Evolutionary conservation across 2,888 invertebrate species (phyloP).

Genomic region (Drepana falcataria): DNA sequence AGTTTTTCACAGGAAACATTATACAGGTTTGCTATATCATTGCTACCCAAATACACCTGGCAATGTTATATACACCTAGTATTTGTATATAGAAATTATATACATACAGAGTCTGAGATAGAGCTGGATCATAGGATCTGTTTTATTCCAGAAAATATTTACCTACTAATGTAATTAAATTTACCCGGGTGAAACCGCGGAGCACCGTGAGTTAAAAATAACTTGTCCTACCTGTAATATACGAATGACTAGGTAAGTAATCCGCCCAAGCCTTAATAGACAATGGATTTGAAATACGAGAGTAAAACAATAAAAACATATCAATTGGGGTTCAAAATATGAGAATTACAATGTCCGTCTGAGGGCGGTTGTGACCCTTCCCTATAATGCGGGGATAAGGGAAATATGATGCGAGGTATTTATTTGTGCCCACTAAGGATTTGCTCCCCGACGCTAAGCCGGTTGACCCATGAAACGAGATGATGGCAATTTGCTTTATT

Average conservation of each 20-base stretch:
- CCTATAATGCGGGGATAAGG: constrained; percentile 65
- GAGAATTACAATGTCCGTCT: constrained; percentile 36
- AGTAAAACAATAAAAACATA: constrained; percentile 49
- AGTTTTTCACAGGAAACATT: constrained; percentile 2
- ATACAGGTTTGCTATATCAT: not conserved
- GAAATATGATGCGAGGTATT: constrained; percentile 73
- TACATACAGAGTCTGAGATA: too few species aligned
- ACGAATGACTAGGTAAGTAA: not conserved
- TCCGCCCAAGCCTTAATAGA: not conserved
- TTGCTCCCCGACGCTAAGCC: constrained; percentile 67
- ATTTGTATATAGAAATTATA: too few species aligned
- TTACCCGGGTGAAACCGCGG: too few species aligned
- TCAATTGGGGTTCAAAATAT: constrained; percentile 40
- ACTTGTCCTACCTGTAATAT: too few species aligned
- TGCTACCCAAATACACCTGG: not conserved
- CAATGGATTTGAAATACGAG: constrained; percentile 2
- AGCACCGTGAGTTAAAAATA: too few species aligned
- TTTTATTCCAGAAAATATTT: too few species aligned
- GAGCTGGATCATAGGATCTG: too few species aligned
- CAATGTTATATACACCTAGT: not conserved
- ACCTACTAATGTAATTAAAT: too few species aligned
- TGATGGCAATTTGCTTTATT: constrained; percentile 64
- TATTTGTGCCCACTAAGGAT: constrained; percentile 73
- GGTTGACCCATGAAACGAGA: constrained; percentile 62
- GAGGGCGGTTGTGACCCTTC: constrained; percentile 63